Base-by-base conservation (phyloP, 1,140 invertebrate species). In the Temnothorax nylanderi region DNA sequence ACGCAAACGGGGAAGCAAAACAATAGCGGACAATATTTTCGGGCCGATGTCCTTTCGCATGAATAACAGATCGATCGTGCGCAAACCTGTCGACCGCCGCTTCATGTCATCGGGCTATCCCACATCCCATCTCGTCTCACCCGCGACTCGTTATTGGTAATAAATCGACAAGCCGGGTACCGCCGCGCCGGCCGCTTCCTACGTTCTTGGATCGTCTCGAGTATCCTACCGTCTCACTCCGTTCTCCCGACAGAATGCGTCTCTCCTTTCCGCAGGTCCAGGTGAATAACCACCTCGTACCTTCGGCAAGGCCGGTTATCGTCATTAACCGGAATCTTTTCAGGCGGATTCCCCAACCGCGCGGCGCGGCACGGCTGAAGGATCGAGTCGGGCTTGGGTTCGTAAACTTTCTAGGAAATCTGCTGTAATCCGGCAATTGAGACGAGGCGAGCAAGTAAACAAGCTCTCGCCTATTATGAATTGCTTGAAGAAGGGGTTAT, bases 231-330 rank as follows among this genome's bases (percentile, higher is more conserved):
- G 76, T 67, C 60, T 69, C 34, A 41, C 56, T 60, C 37, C 54
- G 54, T 37, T 84, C 81, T 60, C 26, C 8, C 7, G 37, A 54
- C 37, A 60, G 41, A 62, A 65, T 47, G 26, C 34, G 8, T 47
- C 54, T 13, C 51, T 72, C 49, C 37, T 71, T 76, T 47, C 37
- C 47, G 54, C 44, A 13, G 72, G 49, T 47, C 58, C 82, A 64
- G 71, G 71, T 77, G 82, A 85, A 85, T 77, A 85, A 85, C 82
- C 75, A 77, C n/a, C 74, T 51, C 74, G 41, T 65, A 65, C 69
- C 80, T 74, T 84, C 80, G 80, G 80, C 80, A 84, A 84, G 80
- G 80, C 69, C 80, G 80, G 80, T 74, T 84, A 84, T 84, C 69
- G 80, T 84, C 80, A 60, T 84, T 84, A 84, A 84, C 54, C 67